Evolutionary conservation across 2,888 invertebrate species (phyloP).

Genomic region (Drosophila differens): DNA sequence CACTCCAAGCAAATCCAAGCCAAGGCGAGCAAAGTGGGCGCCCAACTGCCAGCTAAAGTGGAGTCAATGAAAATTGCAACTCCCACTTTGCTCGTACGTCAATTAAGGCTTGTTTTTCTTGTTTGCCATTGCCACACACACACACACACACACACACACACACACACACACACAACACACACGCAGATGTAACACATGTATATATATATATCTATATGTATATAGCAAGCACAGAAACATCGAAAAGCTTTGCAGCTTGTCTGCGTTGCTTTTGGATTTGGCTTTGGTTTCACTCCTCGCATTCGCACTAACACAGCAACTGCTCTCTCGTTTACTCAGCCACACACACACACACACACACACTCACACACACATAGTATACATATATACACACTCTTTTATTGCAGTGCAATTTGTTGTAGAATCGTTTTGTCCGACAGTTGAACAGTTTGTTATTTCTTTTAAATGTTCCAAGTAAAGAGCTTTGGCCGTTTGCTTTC

Average conservation of each 20-base stretch:
- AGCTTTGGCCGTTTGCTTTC: constrained; percentile 70
- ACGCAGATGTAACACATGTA: constrained; percentile 8
- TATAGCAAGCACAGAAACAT: constrained; percentile 20
- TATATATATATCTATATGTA: not conserved
- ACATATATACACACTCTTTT: constrained; percentile 62
- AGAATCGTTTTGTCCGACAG: constrained; percentile 83
- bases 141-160: constrained; percentile 8
- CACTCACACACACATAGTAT: constrained; percentile 13
- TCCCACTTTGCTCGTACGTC: constrained; percentile 84
- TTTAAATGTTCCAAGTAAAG: constrained; percentile 81
- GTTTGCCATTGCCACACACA: constrained; percentile 30
- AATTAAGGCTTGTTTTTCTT: constrained; percentile 79
- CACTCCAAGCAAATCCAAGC: constrained; percentile 16
- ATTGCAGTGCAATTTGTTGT: constrained; percentile 83
- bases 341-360: constrained; percentile 18
- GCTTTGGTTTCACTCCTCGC: constrained; percentile 43
- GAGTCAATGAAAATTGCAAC: constrained; percentile 84
- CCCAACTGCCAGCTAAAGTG: constrained; percentile 77
- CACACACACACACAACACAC: constrained; percentile 18
- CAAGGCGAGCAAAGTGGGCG: constrained; percentile 27
- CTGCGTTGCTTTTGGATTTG: constrained; percentile 59
- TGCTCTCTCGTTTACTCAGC: constrained; percentile 27
- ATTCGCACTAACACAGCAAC: constrained; percentile 14
- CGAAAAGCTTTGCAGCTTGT: constrained; percentile 57
- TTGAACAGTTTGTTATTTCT: constrained; percentile 81